Percentiles rank a stretch among this genome's conserved stretches.
These are phyloP conservation scores for Mycetomoellerius zeteki DNA, from an alignment of 1,140 invertebrate genomes.

Conservation along the genomic window DNA sequence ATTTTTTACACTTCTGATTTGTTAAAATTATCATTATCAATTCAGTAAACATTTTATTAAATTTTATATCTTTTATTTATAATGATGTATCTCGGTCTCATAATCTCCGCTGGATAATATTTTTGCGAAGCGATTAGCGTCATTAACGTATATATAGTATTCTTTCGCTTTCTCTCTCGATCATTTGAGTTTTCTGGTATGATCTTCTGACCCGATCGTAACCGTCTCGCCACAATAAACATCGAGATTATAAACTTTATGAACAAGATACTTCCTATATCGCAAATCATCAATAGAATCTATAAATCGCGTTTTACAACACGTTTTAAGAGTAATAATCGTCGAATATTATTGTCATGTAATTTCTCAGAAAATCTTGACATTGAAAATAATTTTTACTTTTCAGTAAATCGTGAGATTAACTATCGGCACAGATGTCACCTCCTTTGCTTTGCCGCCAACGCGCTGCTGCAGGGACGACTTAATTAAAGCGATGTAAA, in stretches of 20 bases:
- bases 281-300: not conserved
- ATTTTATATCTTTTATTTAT: constrained; percentile 41
- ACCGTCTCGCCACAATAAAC: not conserved
- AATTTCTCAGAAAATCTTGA: constrained; percentile 16
- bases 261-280: constrained; percentile 32
- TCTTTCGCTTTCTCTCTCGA: not conserved
- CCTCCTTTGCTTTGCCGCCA: not conserved
- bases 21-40: constrained; percentile 31
- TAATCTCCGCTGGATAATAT: constrained; percentile 45
- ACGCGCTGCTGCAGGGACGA: too few species aligned
- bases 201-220: constrained; percentile 10
- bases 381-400: constrained; percentile 5
- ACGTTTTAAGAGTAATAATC: not conserved
- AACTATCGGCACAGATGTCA: not conserved
- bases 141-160: not conserved
- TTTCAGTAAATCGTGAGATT: not conserved
- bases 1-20: constrained; percentile 15
- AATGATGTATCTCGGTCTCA: not conserved
- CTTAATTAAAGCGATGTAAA: constrained; percentile 15
- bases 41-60: constrained; percentile 14
- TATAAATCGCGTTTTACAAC: not conserved
- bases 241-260: constrained; percentile 4
- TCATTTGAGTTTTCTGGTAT: not conserved
- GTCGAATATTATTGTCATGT: not conserved
- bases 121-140: constrained; percentile 20